A percentile compares a stretch with the other conserved stretches of the same genome.
Conservation (phyloP, 2,888 invertebrate genomes). For the Perdita meconis region DNA sequence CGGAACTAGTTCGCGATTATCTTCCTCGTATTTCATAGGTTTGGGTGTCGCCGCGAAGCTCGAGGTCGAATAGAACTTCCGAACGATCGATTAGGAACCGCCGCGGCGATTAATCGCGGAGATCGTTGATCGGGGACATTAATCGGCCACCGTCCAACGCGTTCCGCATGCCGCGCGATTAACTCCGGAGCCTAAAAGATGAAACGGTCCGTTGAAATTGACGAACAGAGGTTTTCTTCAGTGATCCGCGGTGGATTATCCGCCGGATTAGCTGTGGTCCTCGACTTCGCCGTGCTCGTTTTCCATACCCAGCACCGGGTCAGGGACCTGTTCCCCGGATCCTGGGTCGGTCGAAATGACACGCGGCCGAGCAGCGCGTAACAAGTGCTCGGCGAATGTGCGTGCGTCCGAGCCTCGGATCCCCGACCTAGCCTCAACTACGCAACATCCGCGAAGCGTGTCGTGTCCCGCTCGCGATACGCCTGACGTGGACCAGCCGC, state of each 20-base stretch:
- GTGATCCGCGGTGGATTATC: not conserved
- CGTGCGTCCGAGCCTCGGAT: conserved; percentile 46
- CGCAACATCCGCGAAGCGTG: conserved; percentile 74
- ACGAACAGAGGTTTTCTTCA: not conserved
- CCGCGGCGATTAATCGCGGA: conserved; percentile 10
- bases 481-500: conserved; percentile 73
- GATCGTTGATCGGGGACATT: not conserved
- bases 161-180: too few relatives aligned
- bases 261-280: too few relatives aligned
- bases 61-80: too few relatives aligned
- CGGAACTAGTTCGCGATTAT: not conserved
- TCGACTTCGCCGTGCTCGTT: not conserved
- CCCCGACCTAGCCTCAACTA: conserved; percentile 57
- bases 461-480: conserved; percentile 76
- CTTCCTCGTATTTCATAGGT: not conserved
- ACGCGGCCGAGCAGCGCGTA: conserved; percentile 6
- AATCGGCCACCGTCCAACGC: too few relatives aligned
- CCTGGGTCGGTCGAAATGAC: conserved; percentile 32
- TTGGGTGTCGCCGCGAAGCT: not conserved
- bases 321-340: conserved; percentile 16
- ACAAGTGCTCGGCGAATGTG: conserved; percentile 26
- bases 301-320: conserved; percentile 10
- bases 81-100: not conserved
- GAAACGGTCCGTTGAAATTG: conserved; percentile 9
- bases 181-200: not conserved